phyloP scores from a whole-genome alignment of 2,888 invertebrate genomes.

The Plebejus melissa region DNA sequence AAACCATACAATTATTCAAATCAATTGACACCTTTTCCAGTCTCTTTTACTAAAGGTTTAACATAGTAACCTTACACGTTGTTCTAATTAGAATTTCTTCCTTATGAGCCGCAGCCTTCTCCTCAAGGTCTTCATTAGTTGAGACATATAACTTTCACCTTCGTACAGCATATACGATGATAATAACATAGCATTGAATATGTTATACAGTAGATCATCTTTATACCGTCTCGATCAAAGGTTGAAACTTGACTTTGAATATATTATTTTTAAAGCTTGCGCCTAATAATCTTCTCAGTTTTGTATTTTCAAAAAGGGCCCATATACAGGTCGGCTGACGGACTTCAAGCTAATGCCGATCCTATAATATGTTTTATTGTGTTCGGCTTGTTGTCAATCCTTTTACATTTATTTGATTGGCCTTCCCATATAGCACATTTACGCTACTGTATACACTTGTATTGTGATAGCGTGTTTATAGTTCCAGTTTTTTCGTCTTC shows the following conservation, averaged over 20 bases:
- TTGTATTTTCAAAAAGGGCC: no score
- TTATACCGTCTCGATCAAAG: not conserved
- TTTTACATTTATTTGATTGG: no score
- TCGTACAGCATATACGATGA: not conserved
- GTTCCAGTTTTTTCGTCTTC: slow-evolving; percentile 6
- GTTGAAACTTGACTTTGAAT: no score
- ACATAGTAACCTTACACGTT: slow-evolving; percentile 5
- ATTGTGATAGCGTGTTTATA: not conserved
- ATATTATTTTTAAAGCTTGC: not conserved
- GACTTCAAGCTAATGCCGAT: no score
- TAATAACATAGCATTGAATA: not conserved
- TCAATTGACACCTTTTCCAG: not conserved
- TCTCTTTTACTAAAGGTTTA: not conserved
- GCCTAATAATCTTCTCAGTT: no score
- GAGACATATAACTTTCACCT: not conserved
- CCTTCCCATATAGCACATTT: not conserved
- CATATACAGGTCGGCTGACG: no score
- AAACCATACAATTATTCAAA: not conserved
- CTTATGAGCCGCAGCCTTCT: slow-evolving; percentile 1
- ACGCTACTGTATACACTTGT: not conserved
- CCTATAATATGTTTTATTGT: no score
- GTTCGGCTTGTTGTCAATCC: no score
- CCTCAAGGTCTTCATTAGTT: not conserved
- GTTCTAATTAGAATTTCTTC: slow-evolving; percentile 18
- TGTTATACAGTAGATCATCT: not conserved